phyloP scores from a whole-genome alignment of 2,797 vertebrate genomes.

The Gastrophryne carolinensis region DNA sequence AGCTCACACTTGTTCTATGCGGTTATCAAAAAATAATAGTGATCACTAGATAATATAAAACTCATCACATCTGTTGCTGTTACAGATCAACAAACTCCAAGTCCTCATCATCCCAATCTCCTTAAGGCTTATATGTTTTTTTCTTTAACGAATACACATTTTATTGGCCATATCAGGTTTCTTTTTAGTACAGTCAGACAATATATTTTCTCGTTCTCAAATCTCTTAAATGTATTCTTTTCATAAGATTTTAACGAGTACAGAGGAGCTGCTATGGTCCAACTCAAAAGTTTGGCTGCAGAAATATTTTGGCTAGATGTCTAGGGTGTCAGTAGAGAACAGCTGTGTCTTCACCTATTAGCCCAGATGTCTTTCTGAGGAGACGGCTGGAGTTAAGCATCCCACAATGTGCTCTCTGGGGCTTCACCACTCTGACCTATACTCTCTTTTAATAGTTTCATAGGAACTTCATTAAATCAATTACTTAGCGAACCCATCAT shows the following conservation, averaged over 20 bases:
- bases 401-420: slow-evolving; percentile 82
- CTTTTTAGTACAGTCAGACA: not conserved
- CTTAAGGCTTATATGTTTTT: too few relatives aligned
- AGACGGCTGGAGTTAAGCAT: slow-evolving; percentile 84
- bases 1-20: too few relatives aligned
- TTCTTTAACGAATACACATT: too few relatives aligned
- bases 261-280: slow-evolving; percentile 39
- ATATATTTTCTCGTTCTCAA: not conserved
- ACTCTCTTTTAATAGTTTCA: slow-evolving; percentile 85
- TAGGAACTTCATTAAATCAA: slow-evolving; percentile 94
- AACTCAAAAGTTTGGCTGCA: slow-evolving; percentile 53
- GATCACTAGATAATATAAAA: too few relatives aligned
- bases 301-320: slow-evolving; percentile 56
- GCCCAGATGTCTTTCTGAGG: slow-evolving; percentile 85
- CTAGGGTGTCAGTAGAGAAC: slow-evolving; percentile 69
- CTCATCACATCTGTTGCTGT: too few relatives aligned
- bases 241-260: slow-evolving; percentile 13
- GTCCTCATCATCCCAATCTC: too few relatives aligned
- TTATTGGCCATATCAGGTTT: not conserved
- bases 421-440: slow-evolving; percentile 80
- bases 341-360: slow-evolving; percentile 88
- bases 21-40: too few relatives aligned
- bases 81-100: too few relatives aligned
- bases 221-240: not conserved
- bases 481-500: slow-evolving; percentile 85